Evolutionary conservation across 2,888 invertebrate species (phyloP).

Genomic region (Leucania comma): DNA sequence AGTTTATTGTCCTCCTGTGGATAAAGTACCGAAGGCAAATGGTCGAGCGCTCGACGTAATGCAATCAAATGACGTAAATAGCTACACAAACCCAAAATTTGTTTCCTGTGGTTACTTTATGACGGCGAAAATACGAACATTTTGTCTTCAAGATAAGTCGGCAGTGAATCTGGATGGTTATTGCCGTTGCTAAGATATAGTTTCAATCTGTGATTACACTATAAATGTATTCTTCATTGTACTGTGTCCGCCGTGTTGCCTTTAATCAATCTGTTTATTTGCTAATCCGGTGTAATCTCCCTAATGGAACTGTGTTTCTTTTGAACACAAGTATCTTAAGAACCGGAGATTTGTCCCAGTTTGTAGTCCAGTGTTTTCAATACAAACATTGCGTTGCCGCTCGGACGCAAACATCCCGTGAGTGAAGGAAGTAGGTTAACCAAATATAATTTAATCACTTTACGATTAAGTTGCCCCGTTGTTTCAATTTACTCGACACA

Average conservation of each 20-base stretch:
- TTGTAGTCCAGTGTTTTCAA: constrained; percentile 78
- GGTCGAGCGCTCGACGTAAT: constrained; percentile 67
- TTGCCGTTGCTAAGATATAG: constrained; percentile 30
- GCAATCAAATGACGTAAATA: constrained; percentile 72
- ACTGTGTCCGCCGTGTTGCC: constrained; percentile 29
- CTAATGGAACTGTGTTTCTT: constrained; percentile 76
- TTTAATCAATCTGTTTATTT: constrained; percentile 50
- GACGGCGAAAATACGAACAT: constrained; percentile 61
- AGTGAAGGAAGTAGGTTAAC: constrained; percentile 80
- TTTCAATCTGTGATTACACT: constrained; percentile 11
- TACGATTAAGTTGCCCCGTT: constrained; percentile 71
- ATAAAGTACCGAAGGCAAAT: constrained; percentile 63
- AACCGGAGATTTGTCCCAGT: constrained; percentile 77
- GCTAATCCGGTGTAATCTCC: constrained; percentile 65
- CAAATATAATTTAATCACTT: constrained; percentile 79
- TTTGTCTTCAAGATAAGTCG: constrained; percentile 53
- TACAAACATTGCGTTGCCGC: constrained; percentile 80
- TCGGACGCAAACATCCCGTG: constrained; percentile 84
- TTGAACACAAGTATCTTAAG: constrained; percentile 68
- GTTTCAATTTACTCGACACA: constrained; percentile 62
- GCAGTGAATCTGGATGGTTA: constrained; percentile 40
- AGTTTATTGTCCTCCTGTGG: constrained; percentile 68
- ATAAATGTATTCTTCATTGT: constrained; percentile 18
- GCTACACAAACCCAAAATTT: constrained; percentile 54
- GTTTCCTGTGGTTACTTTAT: constrained; percentile 68